These are phyloP conservation scores for Epirrhoe alternata DNA, from an alignment of 2,888 invertebrate genomes.

Conservation along the genomic window DNA sequence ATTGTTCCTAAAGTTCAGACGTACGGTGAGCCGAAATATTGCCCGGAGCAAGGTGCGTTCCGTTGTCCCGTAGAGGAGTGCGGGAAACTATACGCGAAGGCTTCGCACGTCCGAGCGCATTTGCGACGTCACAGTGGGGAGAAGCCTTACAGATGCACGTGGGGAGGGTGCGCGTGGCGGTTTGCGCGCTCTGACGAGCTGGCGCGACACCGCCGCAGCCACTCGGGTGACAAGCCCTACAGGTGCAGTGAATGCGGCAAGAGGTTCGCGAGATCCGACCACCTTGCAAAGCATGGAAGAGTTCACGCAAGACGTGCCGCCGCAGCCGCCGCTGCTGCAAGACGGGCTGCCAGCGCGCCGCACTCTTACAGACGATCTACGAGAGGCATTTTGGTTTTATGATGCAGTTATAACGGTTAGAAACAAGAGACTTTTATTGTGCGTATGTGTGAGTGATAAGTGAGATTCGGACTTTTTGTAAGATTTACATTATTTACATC, in stretches of 20 bases:
- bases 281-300: constrained; percentile 95
- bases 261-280: constrained; percentile 96
- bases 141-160: constrained; percentile 90
- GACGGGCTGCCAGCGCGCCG: constrained; percentile 47
- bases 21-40: constrained; percentile 76
- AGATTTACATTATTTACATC: not conserved
- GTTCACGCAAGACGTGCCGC: constrained; percentile 89
- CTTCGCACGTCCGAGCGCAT: constrained; percentile 95
- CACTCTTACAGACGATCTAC: constrained; percentile 49
- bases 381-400: constrained; percentile 62
- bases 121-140: constrained; percentile 93
- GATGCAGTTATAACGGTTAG: constrained; percentile 42
- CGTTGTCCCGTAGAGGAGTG: constrained; percentile 90
- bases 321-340: constrained; percentile 62
- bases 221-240: constrained; percentile 97
- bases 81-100: constrained; percentile 94
- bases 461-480: not conserved
- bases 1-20: constrained; percentile 59
- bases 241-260: constrained; percentile 95
- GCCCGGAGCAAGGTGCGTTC: constrained; percentile 84
- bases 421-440: constrained; percentile 26
- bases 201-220: constrained; percentile 96
- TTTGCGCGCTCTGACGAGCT: constrained; percentile 98
- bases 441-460: constrained; percentile 13
- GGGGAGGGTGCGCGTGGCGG: constrained; percentile 94